Percentiles rank a stretch among this genome's conserved stretches.
Conservation (phyloP, 1,140 invertebrate genomes). For the Leptoteleia sp. region DNA sequence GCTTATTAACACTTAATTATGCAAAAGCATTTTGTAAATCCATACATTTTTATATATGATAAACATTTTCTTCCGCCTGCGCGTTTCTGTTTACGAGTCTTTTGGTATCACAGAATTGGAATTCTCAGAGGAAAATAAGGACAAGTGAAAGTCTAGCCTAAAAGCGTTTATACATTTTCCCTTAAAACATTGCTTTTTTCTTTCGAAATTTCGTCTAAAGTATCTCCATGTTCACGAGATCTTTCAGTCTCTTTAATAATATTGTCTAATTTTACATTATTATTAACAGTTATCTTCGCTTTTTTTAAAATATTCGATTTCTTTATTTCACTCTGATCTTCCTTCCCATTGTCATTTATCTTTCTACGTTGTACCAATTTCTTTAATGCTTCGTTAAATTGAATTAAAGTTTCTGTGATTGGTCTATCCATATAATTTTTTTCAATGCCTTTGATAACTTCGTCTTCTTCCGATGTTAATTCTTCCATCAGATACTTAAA, state of each 20-base stretch:
- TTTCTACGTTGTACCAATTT: slow-evolving; percentile 72
- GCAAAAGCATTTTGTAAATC: too few relatives aligned
- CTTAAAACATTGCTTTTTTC: slow-evolving; percentile 17
- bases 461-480: slow-evolving; percentile 74
- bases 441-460: slow-evolving; percentile 74
- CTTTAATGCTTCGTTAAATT: slow-evolving; percentile 77
- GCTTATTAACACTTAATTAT: too few relatives aligned
- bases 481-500: slow-evolving; percentile 76
- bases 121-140: slow-evolving; percentile 53
- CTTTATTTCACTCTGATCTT: slow-evolving; percentile 23
- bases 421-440: slow-evolving; percentile 73
- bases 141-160: slow-evolving; percentile 43
- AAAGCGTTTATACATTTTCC: slow-evolving; percentile 53
- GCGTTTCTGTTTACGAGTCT: slow-evolving; percentile 15
- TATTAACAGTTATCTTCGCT: slow-evolving; percentile 45
- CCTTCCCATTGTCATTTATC: slow-evolving; percentile 32
- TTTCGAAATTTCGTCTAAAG: slow-evolving; percentile 28
- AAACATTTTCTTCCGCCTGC: too few relatives aligned
- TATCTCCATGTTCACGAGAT: slow-evolving; percentile 34
- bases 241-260: slow-evolving; percentile 26
- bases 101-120: slow-evolving; percentile 72
- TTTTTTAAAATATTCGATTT: slow-evolving; percentile 53
- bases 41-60: too few relatives aligned
- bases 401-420: slow-evolving; percentile 75
- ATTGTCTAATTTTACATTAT: slow-evolving; percentile 49